Percentiles rank a stretch among this genome's conserved stretches.
These are phyloP conservation scores for Andrena chrysosceles DNA, from an alignment of 2,888 invertebrate genomes.

Conservation along the genomic window DNA sequence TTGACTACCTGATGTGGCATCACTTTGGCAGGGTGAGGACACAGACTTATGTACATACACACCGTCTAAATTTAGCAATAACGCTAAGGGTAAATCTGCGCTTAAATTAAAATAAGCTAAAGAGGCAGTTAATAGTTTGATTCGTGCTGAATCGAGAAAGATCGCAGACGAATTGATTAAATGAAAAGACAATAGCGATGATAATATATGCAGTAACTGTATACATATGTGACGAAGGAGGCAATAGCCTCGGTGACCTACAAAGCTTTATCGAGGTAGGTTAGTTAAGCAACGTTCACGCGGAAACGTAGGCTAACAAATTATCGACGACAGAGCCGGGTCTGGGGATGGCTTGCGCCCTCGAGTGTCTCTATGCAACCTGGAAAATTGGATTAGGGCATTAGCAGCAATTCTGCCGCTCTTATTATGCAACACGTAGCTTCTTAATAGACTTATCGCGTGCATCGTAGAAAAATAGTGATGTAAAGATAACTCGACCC, in stretches of 20 bases:
- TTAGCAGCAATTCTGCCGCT: conserved; percentile 64
- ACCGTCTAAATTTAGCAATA: background rate
- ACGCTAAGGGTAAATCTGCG: too few species aligned
- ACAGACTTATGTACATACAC: background rate
- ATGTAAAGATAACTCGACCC: background rate
- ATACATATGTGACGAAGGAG: conserved; percentile 11
- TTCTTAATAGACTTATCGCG: conserved; percentile 61
- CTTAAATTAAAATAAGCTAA: too few species aligned
- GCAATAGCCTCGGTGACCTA: conserved; percentile 12
- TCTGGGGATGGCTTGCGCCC: conserved; percentile 50
- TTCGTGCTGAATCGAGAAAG: background rate
- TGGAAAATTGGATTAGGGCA: conserved; percentile 76
- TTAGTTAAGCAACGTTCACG: conserved; percentile 40
- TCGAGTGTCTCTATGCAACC: conserved; percentile 66
- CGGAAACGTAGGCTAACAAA: conserved; percentile 55
- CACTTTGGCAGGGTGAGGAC: conserved; percentile 95
- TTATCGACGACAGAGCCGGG: conserved; percentile 55
- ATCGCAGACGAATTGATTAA: background rate
- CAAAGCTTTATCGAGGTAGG: conserved; percentile 33
- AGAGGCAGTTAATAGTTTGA: too few species aligned
- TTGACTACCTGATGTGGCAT: conserved; percentile 99
- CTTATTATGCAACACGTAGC: conserved; percentile 71
- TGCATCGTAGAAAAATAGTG: conserved; percentile 18
- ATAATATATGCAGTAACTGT: background rate
- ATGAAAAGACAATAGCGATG: background rate